These are phyloP conservation scores for Dendrocincla fuliginosa DNA, from an alignment of 2,797 vertebrate genomes.

Conservation along the genomic window DNA sequence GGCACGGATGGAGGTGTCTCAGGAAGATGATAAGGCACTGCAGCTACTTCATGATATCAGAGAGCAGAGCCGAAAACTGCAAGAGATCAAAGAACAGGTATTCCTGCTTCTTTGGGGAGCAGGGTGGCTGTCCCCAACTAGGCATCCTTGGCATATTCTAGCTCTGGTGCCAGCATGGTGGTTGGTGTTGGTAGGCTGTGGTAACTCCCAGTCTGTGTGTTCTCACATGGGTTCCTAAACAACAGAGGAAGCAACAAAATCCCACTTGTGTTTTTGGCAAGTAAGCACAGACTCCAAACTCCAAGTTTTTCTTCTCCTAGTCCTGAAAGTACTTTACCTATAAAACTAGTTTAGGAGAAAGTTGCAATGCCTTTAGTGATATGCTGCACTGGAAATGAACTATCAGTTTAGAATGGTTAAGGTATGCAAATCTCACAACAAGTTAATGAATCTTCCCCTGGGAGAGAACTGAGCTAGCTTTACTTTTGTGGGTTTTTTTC, in stretches of 20 bases:
- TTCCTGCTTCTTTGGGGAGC: constrained; percentile 31
- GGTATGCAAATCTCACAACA: neutral
- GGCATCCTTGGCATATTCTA: neutral
- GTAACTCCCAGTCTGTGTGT: neutral
- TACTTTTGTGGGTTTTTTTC: neutral
- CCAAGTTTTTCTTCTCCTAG: neutral
- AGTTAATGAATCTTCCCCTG: neutral
- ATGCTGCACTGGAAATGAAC: neutral
- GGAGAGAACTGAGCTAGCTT: neutral
- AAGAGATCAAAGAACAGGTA: constrained; percentile 99
- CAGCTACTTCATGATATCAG: constrained; percentile 98
- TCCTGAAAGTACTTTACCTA: neutral
- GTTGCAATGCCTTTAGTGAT: neutral
- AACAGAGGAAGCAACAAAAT: neutral
- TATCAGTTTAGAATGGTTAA: neutral
- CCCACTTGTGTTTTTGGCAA: neutral
- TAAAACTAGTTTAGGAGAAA: neutral
- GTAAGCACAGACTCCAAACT: neutral
- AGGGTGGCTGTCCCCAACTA: neutral
- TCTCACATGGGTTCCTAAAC: neutral
- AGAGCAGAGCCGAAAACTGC: constrained; percentile 98
- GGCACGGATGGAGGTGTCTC: constrained; percentile 96
- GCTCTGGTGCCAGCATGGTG: neutral
- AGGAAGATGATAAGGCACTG: constrained; percentile 98
- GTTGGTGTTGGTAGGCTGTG: neutral